These are phyloP conservation scores for Ectemnius continuus DNA, from an alignment of 2,888 invertebrate genomes.

Conservation along the genomic window DNA sequence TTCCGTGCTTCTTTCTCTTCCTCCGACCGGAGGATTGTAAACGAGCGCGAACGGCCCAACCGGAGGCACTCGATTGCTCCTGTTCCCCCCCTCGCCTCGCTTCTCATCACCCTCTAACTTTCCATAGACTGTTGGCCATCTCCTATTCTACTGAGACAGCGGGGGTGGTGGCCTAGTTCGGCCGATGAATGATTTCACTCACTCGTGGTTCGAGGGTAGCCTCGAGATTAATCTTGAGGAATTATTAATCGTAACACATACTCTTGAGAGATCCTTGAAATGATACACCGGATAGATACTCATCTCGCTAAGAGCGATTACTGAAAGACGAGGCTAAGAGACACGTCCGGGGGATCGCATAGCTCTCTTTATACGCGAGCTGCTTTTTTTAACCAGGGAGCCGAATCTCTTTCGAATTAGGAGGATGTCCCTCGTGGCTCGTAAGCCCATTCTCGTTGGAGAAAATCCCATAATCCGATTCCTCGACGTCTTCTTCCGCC, in stretches of 20 bases:
- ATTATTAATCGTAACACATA: not conserved
- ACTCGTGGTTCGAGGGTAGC: no score
- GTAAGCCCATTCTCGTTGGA: conserved; percentile 18
- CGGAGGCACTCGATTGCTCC: conserved; percentile 19
- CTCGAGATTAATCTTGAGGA: not conserved
- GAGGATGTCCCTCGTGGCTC: conserved; percentile 9
- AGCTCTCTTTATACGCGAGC: not conserved
- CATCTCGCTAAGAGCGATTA: not conserved
- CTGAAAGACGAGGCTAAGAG: not conserved
- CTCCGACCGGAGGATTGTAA: conserved; percentile 13
- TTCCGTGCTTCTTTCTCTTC: conserved; percentile 6
- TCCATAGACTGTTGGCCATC: not conserved
- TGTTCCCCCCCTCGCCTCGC: conserved; percentile 18
- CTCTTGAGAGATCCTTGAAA: not conserved
- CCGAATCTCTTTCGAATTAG: not conserved
- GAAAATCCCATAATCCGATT: conserved; percentile 50
- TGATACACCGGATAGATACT: conserved; percentile 3
- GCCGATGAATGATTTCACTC: no score
- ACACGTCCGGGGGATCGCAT: not conserved
- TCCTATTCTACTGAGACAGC: not conserved
- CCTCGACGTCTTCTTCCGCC: conserved; percentile 26
- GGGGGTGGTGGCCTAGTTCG: conserved; percentile 13
- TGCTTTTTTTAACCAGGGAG: not conserved
- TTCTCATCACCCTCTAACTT: no score
- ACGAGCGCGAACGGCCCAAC: conserved; percentile 16